phyloP scores from a whole-genome alignment of 1,140 invertebrate genomes.

The Hycleus cichorii region DNA sequence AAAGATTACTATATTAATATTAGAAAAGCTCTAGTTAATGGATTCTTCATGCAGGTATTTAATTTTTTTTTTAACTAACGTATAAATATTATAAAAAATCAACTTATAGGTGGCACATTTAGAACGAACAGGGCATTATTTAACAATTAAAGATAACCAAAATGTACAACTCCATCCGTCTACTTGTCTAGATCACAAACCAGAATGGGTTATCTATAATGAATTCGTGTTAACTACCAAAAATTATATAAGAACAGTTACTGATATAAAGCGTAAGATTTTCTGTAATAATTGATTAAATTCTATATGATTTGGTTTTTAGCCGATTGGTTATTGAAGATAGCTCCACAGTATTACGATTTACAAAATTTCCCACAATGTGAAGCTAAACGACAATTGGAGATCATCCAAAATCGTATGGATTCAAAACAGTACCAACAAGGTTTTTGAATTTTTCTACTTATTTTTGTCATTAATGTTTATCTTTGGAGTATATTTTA shows the following conservation, averaged over 20 bases:
- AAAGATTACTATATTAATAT: slow-evolving; percentile 99
- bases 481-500: no score
- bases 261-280: slow-evolving; percentile 93
- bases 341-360: slow-evolving; percentile 98
- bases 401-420: slow-evolving; percentile 72
- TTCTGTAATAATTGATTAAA: not conserved
- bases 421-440: slow-evolving; percentile 83
- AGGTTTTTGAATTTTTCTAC: slow-evolving; percentile 49
- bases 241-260: slow-evolving; percentile 98
- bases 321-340: slow-evolving; percentile 91
- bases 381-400: slow-evolving; percentile 90
- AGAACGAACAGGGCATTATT: slow-evolving; percentile 91
- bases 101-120: slow-evolving; percentile 78
- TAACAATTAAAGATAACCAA: slow-evolving; percentile 99
- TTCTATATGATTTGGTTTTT: slow-evolving; percentile 36
- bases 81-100: slow-evolving; percentile 1
- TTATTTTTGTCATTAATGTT: no score
- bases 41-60: slow-evolving; percentile 98
- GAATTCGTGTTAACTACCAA: slow-evolving; percentile 99
- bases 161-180: slow-evolving; percentile 97
- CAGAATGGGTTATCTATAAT: slow-evolving; percentile 99
- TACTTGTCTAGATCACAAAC: slow-evolving; percentile 97
- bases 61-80: not conserved
- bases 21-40: slow-evolving; percentile 92
- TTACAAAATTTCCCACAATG: slow-evolving; percentile 95